Conservation (phyloP, 2,888 invertebrate genomes). For the Melanostoma scalare region DNA sequence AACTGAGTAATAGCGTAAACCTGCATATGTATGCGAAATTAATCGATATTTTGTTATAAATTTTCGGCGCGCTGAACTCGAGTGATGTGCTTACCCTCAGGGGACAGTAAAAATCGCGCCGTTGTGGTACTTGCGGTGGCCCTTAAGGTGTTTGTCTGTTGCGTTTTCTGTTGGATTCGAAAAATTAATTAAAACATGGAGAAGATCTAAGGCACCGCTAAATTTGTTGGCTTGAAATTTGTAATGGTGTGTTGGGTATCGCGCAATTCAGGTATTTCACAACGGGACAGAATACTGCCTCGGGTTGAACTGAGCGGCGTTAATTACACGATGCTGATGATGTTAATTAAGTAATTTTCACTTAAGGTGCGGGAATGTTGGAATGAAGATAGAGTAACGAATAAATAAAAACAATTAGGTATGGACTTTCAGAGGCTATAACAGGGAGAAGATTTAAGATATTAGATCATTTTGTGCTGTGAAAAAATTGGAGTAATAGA, state of each 20-base stretch:
- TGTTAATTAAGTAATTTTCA: constrained; percentile 72
- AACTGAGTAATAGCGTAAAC: constrained; percentile 29
- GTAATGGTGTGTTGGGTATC: not conserved
- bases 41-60: constrained; percentile 66
- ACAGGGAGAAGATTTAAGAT: too few relatives aligned
- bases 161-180: constrained; percentile 11
- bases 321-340: constrained; percentile 70
- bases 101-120: constrained; percentile 46
- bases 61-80: constrained; percentile 49
- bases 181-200: constrained; percentile 62
- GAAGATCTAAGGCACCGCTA: constrained; percentile 63
- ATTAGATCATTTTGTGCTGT: too few relatives aligned
- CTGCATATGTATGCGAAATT: constrained; percentile 53
- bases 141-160: constrained; percentile 48
- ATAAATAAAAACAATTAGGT: constrained; percentile 31
- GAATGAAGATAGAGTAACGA: constrained; percentile 8
- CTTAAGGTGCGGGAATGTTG: constrained; percentile 63
- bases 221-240: not conserved
- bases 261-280: constrained; percentile 57
- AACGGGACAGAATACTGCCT: constrained; percentile 60
- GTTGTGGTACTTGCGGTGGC: constrained; percentile 38
- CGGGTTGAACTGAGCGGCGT: constrained; percentile 36
- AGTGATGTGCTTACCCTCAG: constrained; percentile 41
- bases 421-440: constrained; percentile 1
- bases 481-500: too few relatives aligned